Percentiles rank a stretch among this genome's conserved stretches.
phyloP scores from a whole-genome alignment of 2,888 invertebrate genomes.

The Neria commutata region DNA sequence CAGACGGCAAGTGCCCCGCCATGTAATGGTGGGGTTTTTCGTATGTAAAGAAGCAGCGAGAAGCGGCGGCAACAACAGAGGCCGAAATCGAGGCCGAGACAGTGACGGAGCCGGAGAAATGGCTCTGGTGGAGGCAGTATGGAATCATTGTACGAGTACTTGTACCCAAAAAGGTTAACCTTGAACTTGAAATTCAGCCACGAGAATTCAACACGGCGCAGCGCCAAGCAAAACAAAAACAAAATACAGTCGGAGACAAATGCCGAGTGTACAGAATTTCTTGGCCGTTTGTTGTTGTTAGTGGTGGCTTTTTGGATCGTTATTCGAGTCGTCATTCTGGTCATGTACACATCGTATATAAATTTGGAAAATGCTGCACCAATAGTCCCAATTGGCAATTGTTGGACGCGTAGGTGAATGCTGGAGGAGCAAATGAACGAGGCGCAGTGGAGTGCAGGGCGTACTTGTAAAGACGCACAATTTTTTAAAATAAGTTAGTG shows the following conservation, averaged over 20 bases:
- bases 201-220: conserved; percentile 41
- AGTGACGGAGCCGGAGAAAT: too few species aligned
- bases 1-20: conserved; percentile 29
- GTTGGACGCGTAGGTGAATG: too few species aligned
- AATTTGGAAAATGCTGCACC: too few species aligned
- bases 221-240: conserved; percentile 34
- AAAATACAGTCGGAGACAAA: conserved; percentile 19
- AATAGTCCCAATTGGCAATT: too few species aligned
- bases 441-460: too few species aligned
- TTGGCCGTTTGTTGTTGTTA: too few species aligned
- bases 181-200: conserved; percentile 55
- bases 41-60: not conserved
- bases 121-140: too few species aligned
- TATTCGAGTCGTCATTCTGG: not conserved
- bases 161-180: conserved; percentile 34
- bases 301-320: conserved; percentile 7
- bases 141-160: not conserved
- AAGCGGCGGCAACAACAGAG: not conserved
- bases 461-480: too few species aligned
- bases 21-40: not conserved
- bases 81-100: too few species aligned
- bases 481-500: too few species aligned
- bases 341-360: too few species aligned
- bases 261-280: conserved; percentile 14
- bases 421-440: too few species aligned